phyloP scores from a whole-genome alignment of 2,113 vertebrate genomes.

The Microcebus lehilahytsara region DNA sequence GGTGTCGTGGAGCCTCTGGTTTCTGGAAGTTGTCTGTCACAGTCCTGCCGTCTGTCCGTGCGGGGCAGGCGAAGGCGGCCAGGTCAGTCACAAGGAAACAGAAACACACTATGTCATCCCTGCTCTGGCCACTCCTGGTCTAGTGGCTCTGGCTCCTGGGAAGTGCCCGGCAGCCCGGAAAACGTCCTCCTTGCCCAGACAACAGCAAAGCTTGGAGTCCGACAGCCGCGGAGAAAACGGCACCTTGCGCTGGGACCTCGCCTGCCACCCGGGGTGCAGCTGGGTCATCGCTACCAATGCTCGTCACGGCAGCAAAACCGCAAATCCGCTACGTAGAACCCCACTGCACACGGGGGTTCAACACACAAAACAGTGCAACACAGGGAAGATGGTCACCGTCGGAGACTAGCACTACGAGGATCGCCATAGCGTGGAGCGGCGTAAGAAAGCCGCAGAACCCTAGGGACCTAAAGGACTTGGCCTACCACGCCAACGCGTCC shows the following conservation, averaged over 20 bases:
- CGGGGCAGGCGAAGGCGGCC: fast-evolving
- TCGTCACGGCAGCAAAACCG: no score
- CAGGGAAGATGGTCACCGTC: fast-evolving
- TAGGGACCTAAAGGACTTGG: fast-evolving
- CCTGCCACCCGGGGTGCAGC: fast-evolving
- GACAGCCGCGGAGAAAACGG: fast-evolving
- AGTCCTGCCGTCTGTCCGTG: background rate
- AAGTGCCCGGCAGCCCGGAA: background rate
- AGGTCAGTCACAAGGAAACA: background rate
- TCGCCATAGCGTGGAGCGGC: fast-evolving
- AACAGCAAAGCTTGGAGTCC: fast-evolving
- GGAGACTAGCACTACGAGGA: fast-evolving
- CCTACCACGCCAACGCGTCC: fast-evolving
- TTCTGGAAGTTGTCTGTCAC: background rate
- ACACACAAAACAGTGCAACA: background rate
- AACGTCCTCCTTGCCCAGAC: fast-evolving
- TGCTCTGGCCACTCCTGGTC: no score
- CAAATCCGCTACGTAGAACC: fast-evolving
- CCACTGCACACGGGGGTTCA: no score
- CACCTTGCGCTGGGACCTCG: fast-evolving
- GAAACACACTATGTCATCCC: background rate
- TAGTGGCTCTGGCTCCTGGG: background rate
- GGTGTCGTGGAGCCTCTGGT: background rate
- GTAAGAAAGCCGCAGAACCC: fast-evolving
- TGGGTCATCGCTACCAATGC: fast-evolving